phyloP scores from a whole-genome alignment of 2,113 vertebrate genomes.

The Rousettus leschenaultii region DNA sequence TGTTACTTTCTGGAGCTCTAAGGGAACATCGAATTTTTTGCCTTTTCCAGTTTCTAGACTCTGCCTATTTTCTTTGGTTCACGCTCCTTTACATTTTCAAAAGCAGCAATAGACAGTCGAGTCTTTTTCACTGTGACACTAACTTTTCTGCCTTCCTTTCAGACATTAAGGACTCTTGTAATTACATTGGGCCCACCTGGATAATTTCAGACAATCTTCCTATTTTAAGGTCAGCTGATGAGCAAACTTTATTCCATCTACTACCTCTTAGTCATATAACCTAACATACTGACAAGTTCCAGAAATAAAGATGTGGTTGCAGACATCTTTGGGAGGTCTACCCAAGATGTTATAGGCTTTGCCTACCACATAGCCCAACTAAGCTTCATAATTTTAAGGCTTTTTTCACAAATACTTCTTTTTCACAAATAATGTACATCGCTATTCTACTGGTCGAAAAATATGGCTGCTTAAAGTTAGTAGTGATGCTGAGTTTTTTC shows the following conservation, averaged over 20 bases:
- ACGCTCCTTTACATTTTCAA: not conserved
- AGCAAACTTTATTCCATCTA: not conserved
- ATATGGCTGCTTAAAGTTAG: not conserved
- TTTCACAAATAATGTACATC: not conserved
- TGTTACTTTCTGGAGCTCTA: not conserved
- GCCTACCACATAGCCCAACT: not conserved
- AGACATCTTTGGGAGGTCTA: not conserved
- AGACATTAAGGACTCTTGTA: not conserved
- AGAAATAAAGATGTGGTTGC: not conserved
- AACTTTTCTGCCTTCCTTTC: not conserved
- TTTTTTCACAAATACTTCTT: not conserved
- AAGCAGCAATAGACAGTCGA: not conserved
- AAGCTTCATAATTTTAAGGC: not conserved
- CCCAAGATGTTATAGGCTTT: not conserved
- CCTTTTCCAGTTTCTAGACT: not conserved
- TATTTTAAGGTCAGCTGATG: not conserved
- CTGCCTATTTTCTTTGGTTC: not conserved
- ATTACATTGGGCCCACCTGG: not conserved
- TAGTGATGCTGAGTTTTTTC: constrained; percentile 53
- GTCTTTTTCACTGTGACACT: not conserved
- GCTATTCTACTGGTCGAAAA: not conserved
- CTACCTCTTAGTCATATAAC: not conserved
- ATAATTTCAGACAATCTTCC: not conserved
- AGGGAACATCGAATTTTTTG: not conserved
- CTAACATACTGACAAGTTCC: not conserved